Conservation (phyloP, 2,113 vertebrate species). For the Bufo gargarizans region DNA sequence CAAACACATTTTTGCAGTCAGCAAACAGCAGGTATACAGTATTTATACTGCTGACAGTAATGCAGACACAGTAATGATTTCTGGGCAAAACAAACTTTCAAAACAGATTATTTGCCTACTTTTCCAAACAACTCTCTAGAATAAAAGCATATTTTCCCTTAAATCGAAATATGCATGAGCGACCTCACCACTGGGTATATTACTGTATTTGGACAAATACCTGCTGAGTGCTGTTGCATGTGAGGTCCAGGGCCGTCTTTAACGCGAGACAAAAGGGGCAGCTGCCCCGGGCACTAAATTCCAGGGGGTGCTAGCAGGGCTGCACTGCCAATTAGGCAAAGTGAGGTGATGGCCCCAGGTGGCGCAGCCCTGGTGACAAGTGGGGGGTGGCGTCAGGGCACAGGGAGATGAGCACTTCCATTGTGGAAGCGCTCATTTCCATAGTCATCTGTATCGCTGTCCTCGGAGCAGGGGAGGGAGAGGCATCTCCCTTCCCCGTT, state of each 20-base stretch:
- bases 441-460: too few relatives aligned
- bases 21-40: conserved; percentile 30
- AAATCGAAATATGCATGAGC: conserved; percentile 10
- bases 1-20: conserved; percentile 50
- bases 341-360: too few relatives aligned
- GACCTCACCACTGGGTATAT: neutral
- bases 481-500: too few relatives aligned
- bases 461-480: too few relatives aligned
- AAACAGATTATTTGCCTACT: conserved; percentile 24
- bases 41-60: conserved; percentile 35
- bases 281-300: too few relatives aligned
- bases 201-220: conserved; percentile 14
- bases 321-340: too few relatives aligned
- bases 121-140: neutral
- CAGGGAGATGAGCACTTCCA: too few relatives aligned
- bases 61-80: conserved; percentile 30
- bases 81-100: conserved; percentile 38
- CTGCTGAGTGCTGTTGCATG: conserved; percentile 8
- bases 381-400: too few relatives aligned
- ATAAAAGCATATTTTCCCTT: neutral
- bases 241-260: neutral
- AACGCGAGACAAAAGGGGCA: too few relatives aligned
- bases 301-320: too few relatives aligned
- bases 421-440: too few relatives aligned
- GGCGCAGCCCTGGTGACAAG: too few relatives aligned